Percentiles rank a stretch among this genome's conserved stretches.
Conservation (phyloP, 2,888 invertebrate species). For the Nomada flava region DNA sequence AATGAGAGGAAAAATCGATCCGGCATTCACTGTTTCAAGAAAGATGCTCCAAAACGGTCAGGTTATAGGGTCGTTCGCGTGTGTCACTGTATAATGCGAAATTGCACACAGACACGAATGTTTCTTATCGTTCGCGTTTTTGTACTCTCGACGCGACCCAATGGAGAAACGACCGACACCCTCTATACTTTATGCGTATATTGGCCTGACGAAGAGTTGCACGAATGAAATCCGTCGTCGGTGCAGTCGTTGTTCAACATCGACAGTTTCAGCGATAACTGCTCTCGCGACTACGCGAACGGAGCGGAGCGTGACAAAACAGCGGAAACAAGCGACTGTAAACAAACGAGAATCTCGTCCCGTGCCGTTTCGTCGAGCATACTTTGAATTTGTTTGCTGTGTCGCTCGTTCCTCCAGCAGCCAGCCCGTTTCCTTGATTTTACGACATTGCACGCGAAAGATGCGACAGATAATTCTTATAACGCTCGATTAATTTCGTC, state of each 20-base stretch:
- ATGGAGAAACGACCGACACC: background rate
- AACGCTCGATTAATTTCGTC: background rate
- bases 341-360: constrained; percentile 67
- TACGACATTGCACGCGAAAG: constrained; percentile 8
- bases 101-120: constrained; percentile 7
- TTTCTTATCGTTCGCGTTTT: background rate
- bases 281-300: constrained; percentile 36
- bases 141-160: background rate
- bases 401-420: constrained; percentile 7
- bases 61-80: constrained; percentile 23
- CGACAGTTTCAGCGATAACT: constrained; percentile 51
- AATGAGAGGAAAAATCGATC: background rate
- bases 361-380: constrained; percentile 24
- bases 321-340: constrained; percentile 56
- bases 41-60: constrained; percentile 26
- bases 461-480: constrained; percentile 3
- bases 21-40: background rate
- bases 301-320: constrained; percentile 54
- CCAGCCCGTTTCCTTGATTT: constrained; percentile 23
- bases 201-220: background rate
- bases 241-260: constrained; percentile 27
- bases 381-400: constrained; percentile 59
- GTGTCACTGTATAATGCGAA: constrained; percentile 12
- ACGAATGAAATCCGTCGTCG: constrained; percentile 21
- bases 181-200: background rate